phyloP scores from a whole-genome alignment of 2,113 vertebrate genomes.

The Corythoichthys haematopterus region DNA sequence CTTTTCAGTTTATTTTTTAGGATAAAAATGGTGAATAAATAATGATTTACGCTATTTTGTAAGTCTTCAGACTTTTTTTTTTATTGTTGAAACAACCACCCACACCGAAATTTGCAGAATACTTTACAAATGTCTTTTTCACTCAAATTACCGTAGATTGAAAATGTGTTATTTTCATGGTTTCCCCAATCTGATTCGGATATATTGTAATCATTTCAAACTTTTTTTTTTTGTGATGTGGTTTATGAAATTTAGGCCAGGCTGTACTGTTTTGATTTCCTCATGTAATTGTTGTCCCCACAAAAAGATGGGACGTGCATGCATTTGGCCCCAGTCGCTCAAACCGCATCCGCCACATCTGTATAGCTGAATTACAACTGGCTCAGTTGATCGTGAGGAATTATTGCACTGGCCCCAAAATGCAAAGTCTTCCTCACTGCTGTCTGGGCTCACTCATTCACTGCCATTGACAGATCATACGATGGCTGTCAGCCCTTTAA shows the following conservation, averaged over 20 bases:
- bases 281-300: background rate
- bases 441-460: too few relatives aligned
- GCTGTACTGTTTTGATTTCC: constrained; percentile 1
- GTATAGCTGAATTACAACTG: background rate
- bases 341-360: background rate
- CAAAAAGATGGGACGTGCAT: background rate
- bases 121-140: background rate
- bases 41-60: background rate
- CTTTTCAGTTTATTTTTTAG: constrained; percentile 9
- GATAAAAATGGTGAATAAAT: background rate
- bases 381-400: background rate
- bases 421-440: background rate
- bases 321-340: background rate
- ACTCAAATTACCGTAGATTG: background rate
- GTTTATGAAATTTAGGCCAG: background rate
- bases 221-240: background rate
- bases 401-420: background rate
- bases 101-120: too few relatives aligned
- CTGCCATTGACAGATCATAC: too few relatives aligned
- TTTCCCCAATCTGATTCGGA: background rate
- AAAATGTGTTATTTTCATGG: background rate
- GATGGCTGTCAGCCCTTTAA: too few relatives aligned
- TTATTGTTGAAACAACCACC: too few relatives aligned
- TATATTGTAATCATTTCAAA: background rate
- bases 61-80: too few relatives aligned